Evolutionary conservation across 2,888 invertebrate species (phyloP), one percentile per base, ranked within the genome.

Genomic region (Priapulus caudatus): DNA sequence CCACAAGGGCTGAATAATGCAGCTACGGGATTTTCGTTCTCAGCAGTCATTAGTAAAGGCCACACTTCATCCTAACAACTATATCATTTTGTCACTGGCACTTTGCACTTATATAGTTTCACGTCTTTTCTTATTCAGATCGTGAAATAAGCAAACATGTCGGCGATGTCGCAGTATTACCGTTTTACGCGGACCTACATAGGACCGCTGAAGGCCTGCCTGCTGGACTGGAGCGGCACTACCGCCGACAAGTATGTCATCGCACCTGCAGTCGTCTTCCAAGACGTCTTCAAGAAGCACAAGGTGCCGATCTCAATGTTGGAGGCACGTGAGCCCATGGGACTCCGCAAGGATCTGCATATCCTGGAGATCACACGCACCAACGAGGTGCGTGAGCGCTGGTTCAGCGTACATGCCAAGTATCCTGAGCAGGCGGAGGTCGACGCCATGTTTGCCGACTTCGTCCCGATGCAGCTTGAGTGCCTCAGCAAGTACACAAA

Each of bases 281-380:
- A 61, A 3, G 65, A 69, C 3, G 62, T 70, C 3, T 71, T 66
- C 52, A 45, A 57, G 43, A 56, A 61, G 43, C 59, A 64, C 55
- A 60, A 58, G 1, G 59, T 64, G 15, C 58, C 61, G 44, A 58
- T 63, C 20, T 55, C 58, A 23, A 56, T 53, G 33, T 52, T 52
- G 16, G 71, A 72, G 54, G 67, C 69, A 3, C 59, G 72, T 20
- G 60, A 59, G n/a, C 70, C 71, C 1, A 72, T 71, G 70, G 72
- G 72, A 19, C 59, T 69, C 16, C 59, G 69, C 21, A 70, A 71
- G 55, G 48, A 62, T 58, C 56, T 54, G 5, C 62, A 63, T 54
- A 61, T 63, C 20, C 53, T 56, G 24, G 58, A 60, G 48, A 63
- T 71, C 43, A 61, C 66, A 5, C 64, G 68, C 50, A 58, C 58